Percentiles rank a stretch among this genome's conserved stretches.
Evolutionary conservation across 2,113 vertebrate genomes (phyloP).

Genomic region (Rattus norvegicus): GRCr8 NC_086028.1:19901001-19901500

Average conservation of each 20-base stretch:
- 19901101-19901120: neutral
- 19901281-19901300: slow-evolving; percentile 24
- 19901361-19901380: neutral
- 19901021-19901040: neutral
- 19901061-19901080: neutral
- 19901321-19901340: neutral
- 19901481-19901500: slow-evolving; percentile 6
- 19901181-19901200: neutral
- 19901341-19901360: neutral
- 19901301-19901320: neutral
- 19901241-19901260: neutral
- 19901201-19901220: neutral
- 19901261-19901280: neutral
- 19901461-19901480: neutral
- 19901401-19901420: neutral
- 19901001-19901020: neutral
- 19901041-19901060: neutral
- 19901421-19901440: slow-evolving; percentile 66
- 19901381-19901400: neutral
- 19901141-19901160: neutral
- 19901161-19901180: neutral
- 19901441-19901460: slow-evolving; percentile 41
- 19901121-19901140: neutral
- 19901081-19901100: neutral
- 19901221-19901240: neutral